Evolutionary conservation across 2,113 vertebrate genomes (phyloP).

Genomic region (Synodontis membranacea): DNA sequence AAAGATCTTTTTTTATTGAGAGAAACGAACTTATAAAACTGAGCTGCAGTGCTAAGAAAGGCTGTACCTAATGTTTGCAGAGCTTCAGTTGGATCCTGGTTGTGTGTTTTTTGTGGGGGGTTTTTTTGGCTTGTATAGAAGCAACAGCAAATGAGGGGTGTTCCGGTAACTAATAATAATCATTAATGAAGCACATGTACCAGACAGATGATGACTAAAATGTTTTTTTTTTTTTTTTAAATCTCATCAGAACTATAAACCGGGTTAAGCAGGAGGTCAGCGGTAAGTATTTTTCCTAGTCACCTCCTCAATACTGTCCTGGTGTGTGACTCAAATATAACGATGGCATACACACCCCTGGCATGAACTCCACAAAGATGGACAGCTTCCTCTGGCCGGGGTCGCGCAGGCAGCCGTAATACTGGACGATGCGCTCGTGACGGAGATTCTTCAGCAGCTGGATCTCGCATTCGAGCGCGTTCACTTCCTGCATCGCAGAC

Average conservation of each 20-base stretch:
- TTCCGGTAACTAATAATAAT: background rate
- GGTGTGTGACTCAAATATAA: background rate
- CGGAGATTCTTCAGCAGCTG: constrained; percentile 88
- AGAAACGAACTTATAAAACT: constrained; percentile 66
- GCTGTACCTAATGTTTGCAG: constrained; percentile 1
- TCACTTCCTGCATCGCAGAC: constrained; percentile 79
- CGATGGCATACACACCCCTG: constrained; percentile 78
- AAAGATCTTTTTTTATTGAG: constrained; percentile 60
- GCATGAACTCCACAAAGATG: constrained; percentile 93
- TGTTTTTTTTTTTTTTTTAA: no score
- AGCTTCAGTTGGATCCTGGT: background rate
- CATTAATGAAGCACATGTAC: constrained; percentile 7
- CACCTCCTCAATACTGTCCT: background rate
- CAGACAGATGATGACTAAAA: constrained; percentile 4
- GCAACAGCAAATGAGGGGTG: background rate
- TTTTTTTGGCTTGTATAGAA: background rate
- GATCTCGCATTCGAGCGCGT: constrained; percentile 90
- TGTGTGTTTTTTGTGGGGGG: background rate
- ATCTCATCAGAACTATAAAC: background rate
- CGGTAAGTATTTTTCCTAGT: background rate
- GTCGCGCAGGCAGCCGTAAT: constrained; percentile 85
- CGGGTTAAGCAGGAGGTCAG: background rate
- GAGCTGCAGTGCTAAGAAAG: constrained; percentile 59
- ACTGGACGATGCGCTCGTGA: constrained; percentile 89
- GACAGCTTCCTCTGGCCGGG: constrained; percentile 82